Conservation (phyloP, 1,140 invertebrate species). For the Drosophila subobscura region DNA sequence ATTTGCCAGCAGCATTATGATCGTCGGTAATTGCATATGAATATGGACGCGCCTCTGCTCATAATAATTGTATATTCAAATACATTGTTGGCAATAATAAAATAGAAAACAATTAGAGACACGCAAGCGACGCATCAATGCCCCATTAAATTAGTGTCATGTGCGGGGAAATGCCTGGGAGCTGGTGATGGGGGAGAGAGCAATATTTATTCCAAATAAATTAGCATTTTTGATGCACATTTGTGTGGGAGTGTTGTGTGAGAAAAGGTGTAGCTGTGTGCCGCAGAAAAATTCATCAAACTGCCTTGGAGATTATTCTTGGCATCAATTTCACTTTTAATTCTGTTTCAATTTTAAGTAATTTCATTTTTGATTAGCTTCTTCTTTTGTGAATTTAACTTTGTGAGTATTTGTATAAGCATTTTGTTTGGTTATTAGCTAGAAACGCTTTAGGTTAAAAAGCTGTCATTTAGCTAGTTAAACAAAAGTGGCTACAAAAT, state of each 20-base stretch:
- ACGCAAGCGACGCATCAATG: slow-evolving; percentile 75
- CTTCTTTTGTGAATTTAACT: no score
- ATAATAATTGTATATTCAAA: slow-evolving; percentile 34
- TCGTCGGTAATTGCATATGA: slow-evolving; percentile 56
- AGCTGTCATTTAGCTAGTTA: slow-evolving; percentile 31
- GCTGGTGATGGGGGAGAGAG: background rate
- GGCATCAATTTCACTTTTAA: no score
- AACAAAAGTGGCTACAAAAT: slow-evolving; percentile 23
- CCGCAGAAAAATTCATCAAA: slow-evolving; percentile 49
- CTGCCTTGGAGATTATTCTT: background rate
- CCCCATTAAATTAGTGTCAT: slow-evolving; percentile 59
- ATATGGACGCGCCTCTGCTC: slow-evolving; percentile 11
- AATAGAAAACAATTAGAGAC: slow-evolving; percentile 73
- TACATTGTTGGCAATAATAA: slow-evolving; percentile 60
- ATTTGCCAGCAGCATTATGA: slow-evolving; percentile 52
- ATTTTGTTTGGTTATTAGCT: background rate
- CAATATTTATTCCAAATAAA: slow-evolving; percentile 33
- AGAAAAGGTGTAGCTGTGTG: slow-evolving; percentile 13
- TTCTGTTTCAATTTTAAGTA: no score
- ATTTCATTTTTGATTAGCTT: no score
- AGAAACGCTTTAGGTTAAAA: background rate
- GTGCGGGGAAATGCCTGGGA: slow-evolving; percentile 37
- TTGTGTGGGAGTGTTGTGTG: background rate
- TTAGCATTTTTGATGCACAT: slow-evolving; percentile 51
- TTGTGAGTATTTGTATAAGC: background rate